Conservation (phyloP, 1,140 invertebrate genomes). For the Zaprionus ornatus region DNA sequence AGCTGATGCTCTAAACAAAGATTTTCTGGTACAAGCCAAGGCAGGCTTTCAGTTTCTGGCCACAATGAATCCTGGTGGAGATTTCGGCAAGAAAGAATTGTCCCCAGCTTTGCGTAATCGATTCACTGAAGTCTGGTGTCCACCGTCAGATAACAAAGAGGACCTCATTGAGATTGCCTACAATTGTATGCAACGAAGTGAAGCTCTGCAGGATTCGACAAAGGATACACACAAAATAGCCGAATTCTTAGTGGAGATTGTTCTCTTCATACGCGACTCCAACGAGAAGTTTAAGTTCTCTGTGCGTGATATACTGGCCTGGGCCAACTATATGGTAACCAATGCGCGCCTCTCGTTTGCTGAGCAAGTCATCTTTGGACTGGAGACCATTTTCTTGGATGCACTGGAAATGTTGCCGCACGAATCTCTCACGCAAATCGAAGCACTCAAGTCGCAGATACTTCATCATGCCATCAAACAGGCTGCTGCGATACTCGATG, state of each 20-base stretch:
- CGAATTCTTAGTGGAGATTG: slow-evolving; percentile 73
- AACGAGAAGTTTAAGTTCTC: slow-evolving; percentile 91
- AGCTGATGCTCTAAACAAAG: slow-evolving; percentile 77
- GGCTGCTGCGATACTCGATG: slow-evolving; percentile 45
- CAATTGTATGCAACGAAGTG: slow-evolving; percentile 62
- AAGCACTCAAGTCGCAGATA: slow-evolving; percentile 52
- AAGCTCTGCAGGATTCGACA: background rate
- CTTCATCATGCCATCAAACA: slow-evolving; percentile 56
- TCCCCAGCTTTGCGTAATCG: slow-evolving; percentile 98
- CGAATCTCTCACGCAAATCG: slow-evolving; percentile 63
- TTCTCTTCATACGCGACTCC: slow-evolving; percentile 64
- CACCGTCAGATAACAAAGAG: slow-evolving; percentile 82
- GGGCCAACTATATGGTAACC: slow-evolving; percentile 95
- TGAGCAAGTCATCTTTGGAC: slow-evolving; percentile 93
- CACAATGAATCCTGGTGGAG: slow-evolving; percentile 99
- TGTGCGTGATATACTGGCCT: slow-evolving; percentile 96
- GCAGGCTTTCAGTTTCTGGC: slow-evolving; percentile 95
- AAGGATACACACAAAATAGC: slow-evolving; percentile 60
- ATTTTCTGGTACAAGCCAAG: slow-evolving; percentile 89
- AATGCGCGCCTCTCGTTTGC: slow-evolving; percentile 85
- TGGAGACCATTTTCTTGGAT: slow-evolving; percentile 95
- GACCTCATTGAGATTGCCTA: slow-evolving; percentile 88
- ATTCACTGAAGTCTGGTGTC: slow-evolving; percentile 99
- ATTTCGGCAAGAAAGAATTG: slow-evolving; percentile 99
- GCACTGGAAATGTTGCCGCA: slow-evolving; percentile 88